Evolutionary conservation across 2,113 vertebrate genomes (phyloP).

Genomic region (Clarias macrocephalus): DNA sequence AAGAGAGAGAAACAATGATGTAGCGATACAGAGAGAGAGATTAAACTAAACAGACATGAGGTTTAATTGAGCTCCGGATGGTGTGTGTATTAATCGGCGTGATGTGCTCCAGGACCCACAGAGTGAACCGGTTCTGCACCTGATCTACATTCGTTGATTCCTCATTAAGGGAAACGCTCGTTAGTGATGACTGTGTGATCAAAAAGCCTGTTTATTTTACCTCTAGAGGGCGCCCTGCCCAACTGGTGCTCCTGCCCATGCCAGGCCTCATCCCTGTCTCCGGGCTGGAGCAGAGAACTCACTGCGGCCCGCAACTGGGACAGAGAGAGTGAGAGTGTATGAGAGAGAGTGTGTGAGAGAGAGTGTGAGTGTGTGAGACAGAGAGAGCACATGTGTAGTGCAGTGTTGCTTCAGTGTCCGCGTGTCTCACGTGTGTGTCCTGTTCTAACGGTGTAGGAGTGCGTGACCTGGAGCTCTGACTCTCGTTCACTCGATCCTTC

Average conservation of each 20-base stretch:
- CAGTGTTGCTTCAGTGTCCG: background rate
- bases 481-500: slow-evolving; percentile 76
- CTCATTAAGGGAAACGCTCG: background rate
- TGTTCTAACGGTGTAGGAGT: slow-evolving; percentile 68
- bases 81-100: background rate
- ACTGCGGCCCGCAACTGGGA: slow-evolving; percentile 68
- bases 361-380: background rate
- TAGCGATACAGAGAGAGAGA: background rate
- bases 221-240: slow-evolving; percentile 77
- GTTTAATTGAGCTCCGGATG: background rate
- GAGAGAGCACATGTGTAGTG: background rate
- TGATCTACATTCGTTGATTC: background rate
- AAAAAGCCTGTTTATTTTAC: slow-evolving; percentile 48
- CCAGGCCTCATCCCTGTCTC: slow-evolving; percentile 71
- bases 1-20: no score
- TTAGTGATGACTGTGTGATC: background rate
- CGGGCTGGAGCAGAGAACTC: slow-evolving; percentile 71
- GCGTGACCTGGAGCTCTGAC: slow-evolving; percentile 64
- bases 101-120: background rate
- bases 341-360: background rate
- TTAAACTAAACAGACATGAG: background rate
- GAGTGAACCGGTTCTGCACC: no score
- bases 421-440: slow-evolving; percentile 63
- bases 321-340: background rate
- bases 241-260: slow-evolving; percentile 69